Evolutionary conservation across 2,888 invertebrate genomes (phyloP).

Genomic region (Agrenia bidenticulata): DNA sequence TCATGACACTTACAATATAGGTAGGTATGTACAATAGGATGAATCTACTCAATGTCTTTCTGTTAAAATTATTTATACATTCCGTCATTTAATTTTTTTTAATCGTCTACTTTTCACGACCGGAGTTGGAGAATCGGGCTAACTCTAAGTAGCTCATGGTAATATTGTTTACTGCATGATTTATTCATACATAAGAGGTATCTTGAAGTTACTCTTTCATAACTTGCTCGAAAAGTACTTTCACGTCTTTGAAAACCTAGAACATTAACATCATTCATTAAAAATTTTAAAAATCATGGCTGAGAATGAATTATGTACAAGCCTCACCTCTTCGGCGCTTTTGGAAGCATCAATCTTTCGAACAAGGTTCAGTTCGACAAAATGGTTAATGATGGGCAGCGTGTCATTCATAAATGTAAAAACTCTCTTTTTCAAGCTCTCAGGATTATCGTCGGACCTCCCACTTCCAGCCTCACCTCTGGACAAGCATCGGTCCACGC

Average conservation of each 20-base stretch:
- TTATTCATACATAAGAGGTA: not conserved
- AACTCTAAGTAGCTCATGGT: too few relatives aligned
- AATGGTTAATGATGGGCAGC: slow-evolving; percentile 84
- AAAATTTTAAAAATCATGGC: not conserved
- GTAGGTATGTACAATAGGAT: too few relatives aligned
- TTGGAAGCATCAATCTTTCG: slow-evolving; percentile 72
- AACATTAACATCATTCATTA: not conserved
- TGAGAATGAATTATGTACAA: not conserved
- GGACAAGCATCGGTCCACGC: slow-evolving; percentile 79
- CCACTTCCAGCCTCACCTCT: slow-evolving; percentile 85
- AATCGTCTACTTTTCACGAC: too few relatives aligned
- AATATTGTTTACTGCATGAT: too few relatives aligned
- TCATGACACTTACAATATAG: too few relatives aligned
- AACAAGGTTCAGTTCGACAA: slow-evolving; percentile 70
- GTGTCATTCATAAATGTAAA: slow-evolving; percentile 82
- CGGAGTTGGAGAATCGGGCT: too few relatives aligned
- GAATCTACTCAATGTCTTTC: too few relatives aligned
- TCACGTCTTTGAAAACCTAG: slow-evolving; percentile 48
- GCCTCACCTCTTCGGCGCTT: slow-evolving; percentile 65
- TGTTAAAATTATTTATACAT: too few relatives aligned
- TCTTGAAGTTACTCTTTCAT: not conserved
- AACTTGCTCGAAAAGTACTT: slow-evolving; percentile 26
- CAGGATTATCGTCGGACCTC: slow-evolving; percentile 89
- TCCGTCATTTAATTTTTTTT: too few relatives aligned
- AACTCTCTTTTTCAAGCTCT: slow-evolving; percentile 82